Conservation (phyloP, 2,797 vertebrate genomes). For the Clamator glandarius region DNA sequence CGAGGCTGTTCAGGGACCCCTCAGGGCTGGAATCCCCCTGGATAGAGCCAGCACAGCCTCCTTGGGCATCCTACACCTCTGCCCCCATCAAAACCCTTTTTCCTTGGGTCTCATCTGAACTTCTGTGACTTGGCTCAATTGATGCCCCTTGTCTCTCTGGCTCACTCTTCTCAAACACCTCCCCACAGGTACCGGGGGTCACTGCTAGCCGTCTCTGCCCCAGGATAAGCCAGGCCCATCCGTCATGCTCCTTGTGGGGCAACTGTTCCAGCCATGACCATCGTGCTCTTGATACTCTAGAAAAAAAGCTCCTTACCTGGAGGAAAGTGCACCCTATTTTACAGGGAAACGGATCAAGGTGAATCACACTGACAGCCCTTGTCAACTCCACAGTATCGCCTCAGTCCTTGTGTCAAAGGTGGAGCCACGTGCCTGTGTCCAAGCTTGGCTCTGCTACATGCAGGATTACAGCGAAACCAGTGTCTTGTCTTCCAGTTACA, state of each 20-base stretch:
- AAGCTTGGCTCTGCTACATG: neutral
- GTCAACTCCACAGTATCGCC: neutral
- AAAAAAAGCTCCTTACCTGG: neutral
- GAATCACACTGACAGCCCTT: neutral
- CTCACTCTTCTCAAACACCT: neutral
- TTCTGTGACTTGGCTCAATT: neutral
- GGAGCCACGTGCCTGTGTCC: neutral
- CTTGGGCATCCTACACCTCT: neutral
- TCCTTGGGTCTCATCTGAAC: neutral
- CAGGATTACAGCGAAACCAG: neutral
- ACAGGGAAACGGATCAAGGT: neutral
- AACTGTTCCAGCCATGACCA: neutral
- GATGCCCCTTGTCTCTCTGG: neutral
- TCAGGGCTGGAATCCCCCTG: neutral
- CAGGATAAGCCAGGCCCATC: neutral
- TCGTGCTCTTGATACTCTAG: neutral
- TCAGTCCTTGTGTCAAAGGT: neutral
- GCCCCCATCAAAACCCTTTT: neutral
- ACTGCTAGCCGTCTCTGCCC: neutral
- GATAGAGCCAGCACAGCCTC: neutral
- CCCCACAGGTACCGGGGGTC: fast-evolving
- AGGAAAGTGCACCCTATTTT: neutral
- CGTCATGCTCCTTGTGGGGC: fast-evolving
- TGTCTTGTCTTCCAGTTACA: fast-evolving
- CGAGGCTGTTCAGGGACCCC: fast-evolving